Percentiles rank a stretch among this genome's conserved stretches.
These are phyloP conservation scores for Eupithecia exiguata DNA, from an alignment of 2,888 invertebrate genomes.

Conservation along the genomic window DNA sequence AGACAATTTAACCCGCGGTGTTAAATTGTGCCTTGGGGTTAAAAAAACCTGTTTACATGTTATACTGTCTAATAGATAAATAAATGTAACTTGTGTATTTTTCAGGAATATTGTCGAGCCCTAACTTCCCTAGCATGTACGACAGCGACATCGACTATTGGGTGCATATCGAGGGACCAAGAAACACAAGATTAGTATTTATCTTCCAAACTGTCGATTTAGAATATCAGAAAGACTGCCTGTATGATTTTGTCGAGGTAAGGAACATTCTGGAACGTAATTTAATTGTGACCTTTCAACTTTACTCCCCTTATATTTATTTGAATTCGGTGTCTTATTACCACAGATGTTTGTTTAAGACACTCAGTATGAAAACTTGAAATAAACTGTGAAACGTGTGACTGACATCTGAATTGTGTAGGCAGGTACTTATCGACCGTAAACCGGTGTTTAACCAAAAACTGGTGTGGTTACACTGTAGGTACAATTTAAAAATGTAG, in stretches of 20 bases:
- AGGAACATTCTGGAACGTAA: constrained; percentile 64
- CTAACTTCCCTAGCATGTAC: constrained; percentile 88
- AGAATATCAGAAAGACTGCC: constrained; percentile 89
- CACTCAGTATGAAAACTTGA: background rate
- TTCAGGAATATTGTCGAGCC: constrained; percentile 86
- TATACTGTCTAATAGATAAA: too few relatives aligned
- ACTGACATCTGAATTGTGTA: background rate
- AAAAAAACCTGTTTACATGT: too few relatives aligned
- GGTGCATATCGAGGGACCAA: constrained; percentile 86
- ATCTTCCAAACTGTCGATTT: constrained; percentile 88
- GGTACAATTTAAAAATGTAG: too few relatives aligned
- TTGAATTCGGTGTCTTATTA: constrained; percentile 7
- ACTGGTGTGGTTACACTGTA: too few relatives aligned
- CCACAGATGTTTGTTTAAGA: background rate
- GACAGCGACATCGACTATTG: constrained; percentile 89
- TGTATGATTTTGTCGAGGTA: constrained; percentile 91
- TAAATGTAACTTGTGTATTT: constrained; percentile 16
- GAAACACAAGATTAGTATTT: constrained; percentile 86
- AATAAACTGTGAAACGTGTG: background rate
- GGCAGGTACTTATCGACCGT: too few relatives aligned
- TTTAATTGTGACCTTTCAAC: constrained; percentile 4
- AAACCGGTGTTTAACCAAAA: too few relatives aligned
- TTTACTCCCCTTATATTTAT: constrained; percentile 2
- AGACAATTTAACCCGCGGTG: too few relatives aligned
- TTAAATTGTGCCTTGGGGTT: too few relatives aligned